Evolutionary conservation across 1,140 invertebrate species (phyloP).

Genomic region (Drosophila kikkawai): DNA sequence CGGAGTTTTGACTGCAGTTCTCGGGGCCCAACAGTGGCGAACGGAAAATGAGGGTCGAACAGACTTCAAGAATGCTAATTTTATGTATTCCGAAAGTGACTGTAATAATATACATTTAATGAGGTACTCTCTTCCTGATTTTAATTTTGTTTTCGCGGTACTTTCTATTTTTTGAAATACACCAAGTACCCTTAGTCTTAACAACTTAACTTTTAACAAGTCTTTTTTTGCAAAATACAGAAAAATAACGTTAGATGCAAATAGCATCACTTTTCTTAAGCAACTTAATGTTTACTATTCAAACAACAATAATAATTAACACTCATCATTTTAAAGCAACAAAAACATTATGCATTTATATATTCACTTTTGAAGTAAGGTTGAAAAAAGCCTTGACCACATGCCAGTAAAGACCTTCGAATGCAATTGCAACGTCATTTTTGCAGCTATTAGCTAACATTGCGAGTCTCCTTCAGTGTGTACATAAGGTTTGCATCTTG

Average conservation of each 20-base stretch:
- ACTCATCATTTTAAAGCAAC: conserved; percentile 1
- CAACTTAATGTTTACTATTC: conserved; percentile 38
- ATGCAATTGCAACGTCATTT: conserved; percentile 59
- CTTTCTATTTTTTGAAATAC: too few species aligned
- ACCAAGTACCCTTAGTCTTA: neutral
- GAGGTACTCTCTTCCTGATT: neutral
- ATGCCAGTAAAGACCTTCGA: conserved; percentile 56
- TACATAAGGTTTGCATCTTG: conserved; percentile 22
- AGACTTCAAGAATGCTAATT: conserved; percentile 14
- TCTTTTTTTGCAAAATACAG: neutral
- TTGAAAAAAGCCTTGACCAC: conserved; percentile 62
- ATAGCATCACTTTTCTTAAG: conserved; percentile 26
- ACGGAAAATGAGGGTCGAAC: conserved; percentile 1
- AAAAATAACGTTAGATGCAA: neutral
- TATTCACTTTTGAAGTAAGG: conserved; percentile 5
- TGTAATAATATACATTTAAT: neutral
- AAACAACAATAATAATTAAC: conserved; percentile 29
- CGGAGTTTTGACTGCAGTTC: conserved; percentile 36
- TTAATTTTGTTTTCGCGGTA: neutral
- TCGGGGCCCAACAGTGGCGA: conserved; percentile 6
- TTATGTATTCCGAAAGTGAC: conserved; percentile 7
- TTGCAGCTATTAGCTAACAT: conserved; percentile 67
- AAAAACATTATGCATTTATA: conserved; percentile 15
- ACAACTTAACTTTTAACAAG: neutral
- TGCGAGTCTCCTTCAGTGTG: conserved; percentile 37